Percentiles rank a stretch among this genome's conserved stretches.
Evolutionary conservation across 2,113 vertebrate species (phyloP).

Genomic region (Polypterus bichir): DNA sequence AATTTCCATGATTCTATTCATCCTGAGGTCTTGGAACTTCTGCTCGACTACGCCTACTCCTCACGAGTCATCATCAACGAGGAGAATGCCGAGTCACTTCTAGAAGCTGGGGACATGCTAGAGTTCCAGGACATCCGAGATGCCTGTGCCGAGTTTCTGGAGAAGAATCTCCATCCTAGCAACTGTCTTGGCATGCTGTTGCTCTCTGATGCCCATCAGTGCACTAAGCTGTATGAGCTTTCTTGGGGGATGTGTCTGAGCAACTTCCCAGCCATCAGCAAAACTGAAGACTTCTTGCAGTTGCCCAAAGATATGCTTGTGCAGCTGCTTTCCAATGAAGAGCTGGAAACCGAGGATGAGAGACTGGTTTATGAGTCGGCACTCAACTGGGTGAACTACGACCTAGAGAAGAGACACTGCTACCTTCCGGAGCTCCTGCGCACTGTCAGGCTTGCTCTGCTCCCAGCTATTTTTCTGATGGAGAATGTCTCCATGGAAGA

Average conservation of each 20-base stretch:
- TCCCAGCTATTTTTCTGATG: slow-evolving; percentile 69
- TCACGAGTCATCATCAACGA: slow-evolving; percentile 68
- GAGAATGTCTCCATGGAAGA: slow-evolving; percentile 67
- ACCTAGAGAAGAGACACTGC: slow-evolving; percentile 58
- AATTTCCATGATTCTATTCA: slow-evolving; percentile 68
- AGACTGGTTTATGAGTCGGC: slow-evolving; percentile 61
- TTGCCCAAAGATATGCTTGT: slow-evolving; percentile 65
- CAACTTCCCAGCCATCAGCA: slow-evolving; percentile 63
- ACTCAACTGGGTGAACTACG: slow-evolving; percentile 62
- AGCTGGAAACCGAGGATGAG: slow-evolving; percentile 64
- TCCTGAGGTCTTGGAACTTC: slow-evolving; percentile 60
- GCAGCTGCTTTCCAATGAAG: slow-evolving; percentile 62
- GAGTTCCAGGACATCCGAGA: slow-evolving; percentile 67
- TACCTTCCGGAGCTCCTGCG: slow-evolving; percentile 55
- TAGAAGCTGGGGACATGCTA: slow-evolving; percentile 64
- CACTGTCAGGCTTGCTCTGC: slow-evolving; percentile 56
- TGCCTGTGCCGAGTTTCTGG: slow-evolving; percentile 64
- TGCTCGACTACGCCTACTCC: slow-evolving; percentile 63
- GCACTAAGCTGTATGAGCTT: slow-evolving; percentile 60
- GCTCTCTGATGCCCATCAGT: slow-evolving; percentile 61
- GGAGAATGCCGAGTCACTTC: slow-evolving; percentile 58
- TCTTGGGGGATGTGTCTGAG: slow-evolving; percentile 69
- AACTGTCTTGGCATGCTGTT: slow-evolving; percentile 68
- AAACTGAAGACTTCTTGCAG: slow-evolving; percentile 63
- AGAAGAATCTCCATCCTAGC: slow-evolving; percentile 64